Evolutionary conservation across 2,797 vertebrate species (phyloP).

Genomic region (Siniperca scherzeri): DNA sequence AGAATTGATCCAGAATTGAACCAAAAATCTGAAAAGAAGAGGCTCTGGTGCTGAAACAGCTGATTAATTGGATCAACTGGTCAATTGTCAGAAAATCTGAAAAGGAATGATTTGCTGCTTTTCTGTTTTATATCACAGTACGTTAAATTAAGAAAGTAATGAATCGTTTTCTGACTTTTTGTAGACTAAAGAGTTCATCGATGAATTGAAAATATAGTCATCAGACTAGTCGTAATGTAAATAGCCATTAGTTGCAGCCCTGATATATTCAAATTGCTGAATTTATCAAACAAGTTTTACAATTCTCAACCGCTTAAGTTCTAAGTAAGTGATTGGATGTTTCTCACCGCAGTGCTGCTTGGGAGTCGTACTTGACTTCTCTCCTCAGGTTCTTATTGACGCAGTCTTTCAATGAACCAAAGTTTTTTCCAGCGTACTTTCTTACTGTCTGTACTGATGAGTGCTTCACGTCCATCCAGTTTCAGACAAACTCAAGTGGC

Average conservation of each 20-base stretch:
- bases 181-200: neutral
- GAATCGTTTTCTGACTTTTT: no score
- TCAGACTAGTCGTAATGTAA: neutral
- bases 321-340: neutral
- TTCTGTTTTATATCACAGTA: neutral
- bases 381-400: neutral
- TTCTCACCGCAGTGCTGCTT: constrained; percentile 21
- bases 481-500: constrained; percentile 6
- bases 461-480: neutral
- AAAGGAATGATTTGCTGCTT: neutral
- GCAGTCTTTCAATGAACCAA: neutral
- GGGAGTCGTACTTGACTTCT: constrained; percentile 14
- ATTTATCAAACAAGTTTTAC: neutral
- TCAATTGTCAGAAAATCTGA: neutral
- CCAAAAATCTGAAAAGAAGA: neutral
- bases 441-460: neutral
- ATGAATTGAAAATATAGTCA: neutral
- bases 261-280: neutral
- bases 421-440: neutral
- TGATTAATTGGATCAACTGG: no score
- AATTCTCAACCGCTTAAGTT: neutral
- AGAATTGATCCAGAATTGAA: no score
- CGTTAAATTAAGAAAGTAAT: no score
- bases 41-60: neutral
- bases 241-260: neutral